These are phyloP conservation scores for Scaptodrosophila latifasciaeformis DNA, from an alignment of 2,888 invertebrate genomes.

Conservation along the genomic window DNA sequence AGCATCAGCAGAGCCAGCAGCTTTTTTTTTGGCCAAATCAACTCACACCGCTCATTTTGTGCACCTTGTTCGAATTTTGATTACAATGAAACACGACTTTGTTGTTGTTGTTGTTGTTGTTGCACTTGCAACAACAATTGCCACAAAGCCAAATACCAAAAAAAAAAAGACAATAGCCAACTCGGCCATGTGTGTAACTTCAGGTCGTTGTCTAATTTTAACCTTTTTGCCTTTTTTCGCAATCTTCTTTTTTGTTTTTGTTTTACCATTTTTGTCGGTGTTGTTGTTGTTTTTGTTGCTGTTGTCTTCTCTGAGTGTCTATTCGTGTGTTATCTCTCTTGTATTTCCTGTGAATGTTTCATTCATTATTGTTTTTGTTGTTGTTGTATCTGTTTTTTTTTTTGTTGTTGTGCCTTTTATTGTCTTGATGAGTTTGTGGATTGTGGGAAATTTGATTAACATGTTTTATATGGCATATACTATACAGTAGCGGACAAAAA, in stretches of 20 bases:
- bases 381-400: constrained; percentile 1
- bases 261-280: constrained; percentile 12
- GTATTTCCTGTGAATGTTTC: constrained; percentile 27
- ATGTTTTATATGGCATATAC: constrained; percentile 1
- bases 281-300: constrained; percentile 19
- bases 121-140: constrained; percentile 3
- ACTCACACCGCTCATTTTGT: not conserved
- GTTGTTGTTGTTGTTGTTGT: constrained; percentile 18
- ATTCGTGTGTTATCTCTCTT: not conserved
- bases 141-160: not conserved
- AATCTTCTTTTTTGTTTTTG: constrained; percentile 15
- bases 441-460: constrained; percentile 43
- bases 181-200: constrained; percentile 11
- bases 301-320: too few relatives aligned
- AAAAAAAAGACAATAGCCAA: too few relatives aligned
- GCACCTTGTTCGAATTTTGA: constrained; percentile 12
- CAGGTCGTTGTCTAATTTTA: constrained; percentile 19
- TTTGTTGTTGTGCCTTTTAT: constrained; percentile 6
- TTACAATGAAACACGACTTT: constrained; percentile 29
- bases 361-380: constrained; percentile 8
- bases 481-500: too few relatives aligned
- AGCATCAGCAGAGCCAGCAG: constrained; percentile 14
- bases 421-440: constrained; percentile 18
- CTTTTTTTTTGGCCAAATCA: not conserved
- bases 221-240: constrained; percentile 30